These are phyloP conservation scores for Euthynnus affinis DNA, from an alignment of 2,797 vertebrate species.

Conservation along the genomic window DNA sequence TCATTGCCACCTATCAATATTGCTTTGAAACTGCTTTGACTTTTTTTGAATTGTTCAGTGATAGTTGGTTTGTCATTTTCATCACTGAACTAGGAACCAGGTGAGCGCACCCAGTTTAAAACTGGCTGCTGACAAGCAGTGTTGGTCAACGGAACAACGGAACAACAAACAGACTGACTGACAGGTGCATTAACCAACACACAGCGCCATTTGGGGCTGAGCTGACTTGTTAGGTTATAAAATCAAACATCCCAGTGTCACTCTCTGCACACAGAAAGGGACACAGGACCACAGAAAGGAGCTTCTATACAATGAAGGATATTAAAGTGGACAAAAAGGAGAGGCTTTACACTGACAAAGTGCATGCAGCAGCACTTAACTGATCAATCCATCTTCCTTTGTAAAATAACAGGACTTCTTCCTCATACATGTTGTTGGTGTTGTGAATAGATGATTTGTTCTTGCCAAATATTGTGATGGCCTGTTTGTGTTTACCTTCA, in stretches of 20 bases:
- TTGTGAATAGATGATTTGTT: slow-evolving; percentile 57
- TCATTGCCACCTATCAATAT: background rate
- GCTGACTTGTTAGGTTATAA: background rate
- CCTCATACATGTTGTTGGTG: slow-evolving; percentile 43
- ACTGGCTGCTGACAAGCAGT: slow-evolving; percentile 16
- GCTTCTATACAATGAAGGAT: slow-evolving; percentile 37
- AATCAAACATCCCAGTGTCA: slow-evolving; percentile 6
- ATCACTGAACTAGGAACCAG: slow-evolving; percentile 1
- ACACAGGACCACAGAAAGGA: slow-evolving; percentile 22
- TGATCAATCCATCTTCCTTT: slow-evolving; percentile 45
- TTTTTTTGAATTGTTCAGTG: background rate
- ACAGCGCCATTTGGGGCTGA: background rate
- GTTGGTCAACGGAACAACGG: background rate
- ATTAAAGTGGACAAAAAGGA: background rate
- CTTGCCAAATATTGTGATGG: slow-evolving; percentile 39
- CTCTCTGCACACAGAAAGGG: slow-evolving; percentile 21
- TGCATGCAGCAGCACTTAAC: slow-evolving; percentile 66
- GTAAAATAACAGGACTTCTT: slow-evolving; percentile 43
- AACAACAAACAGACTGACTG: slow-evolving; percentile 24
- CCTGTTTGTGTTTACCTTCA: slow-evolving; percentile 35
- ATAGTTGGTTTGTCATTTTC: background rate
- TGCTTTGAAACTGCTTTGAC: background rate
- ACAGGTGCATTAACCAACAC: background rate
- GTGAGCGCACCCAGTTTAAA: background rate
- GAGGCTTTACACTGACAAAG: slow-evolving; percentile 63